Evolutionary conservation across 2,888 invertebrate genomes (phyloP), one percentile per base, ranked within the genome.

Genomic region (Parapristionchus giblindavisi): DNA sequence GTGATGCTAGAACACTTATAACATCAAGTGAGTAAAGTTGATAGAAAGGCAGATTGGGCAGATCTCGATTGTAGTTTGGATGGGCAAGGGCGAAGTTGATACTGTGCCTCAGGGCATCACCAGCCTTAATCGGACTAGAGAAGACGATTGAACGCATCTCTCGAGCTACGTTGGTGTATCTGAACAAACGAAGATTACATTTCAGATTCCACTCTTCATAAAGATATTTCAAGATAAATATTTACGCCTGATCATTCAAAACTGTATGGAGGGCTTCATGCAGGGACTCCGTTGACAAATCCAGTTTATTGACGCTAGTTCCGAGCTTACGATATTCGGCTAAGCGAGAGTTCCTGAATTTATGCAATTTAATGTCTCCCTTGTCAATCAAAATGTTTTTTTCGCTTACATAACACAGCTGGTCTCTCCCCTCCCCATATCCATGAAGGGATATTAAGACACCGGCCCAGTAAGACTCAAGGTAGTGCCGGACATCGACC

Each of bases 281-380:
- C 3, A 68, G 34, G 0, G 68, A 34, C 5, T 51, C 52, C 36
- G 24, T 27, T 3, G 8, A 24, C 34, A 51, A n/a, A 21, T 36
- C 1, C 1, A 6, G 4, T 24, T 68, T 68, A 8, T 68, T 52
- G 5, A 68, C 24, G 8, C 48, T 32, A 1, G 52, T 29, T 34
- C 52, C 71, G 32, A 71, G 43, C 0, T 40, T n/a, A 6, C 71
- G 71, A 40, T 56, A 29, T n/a, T 27, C 58, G 29, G 27, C 58
- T 0, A 71, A 58, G 27, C 40, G 71, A 2, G 71, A 56, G n/a
- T 71, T 71, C 27, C 71, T 71, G 70, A 8, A 34, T n/a, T n/a
- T n/a, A n/a, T n/a, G n/a, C n/a, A n/a, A n/a, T n/a, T n/a, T n/a
- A n/a, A n/a, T n/a, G n/a, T n/a, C n/a, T n/a, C n/a, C n/a, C n/a